Conservation (phyloP, 2,113 vertebrate species). For the Gymnocephalus cernua region DNA sequence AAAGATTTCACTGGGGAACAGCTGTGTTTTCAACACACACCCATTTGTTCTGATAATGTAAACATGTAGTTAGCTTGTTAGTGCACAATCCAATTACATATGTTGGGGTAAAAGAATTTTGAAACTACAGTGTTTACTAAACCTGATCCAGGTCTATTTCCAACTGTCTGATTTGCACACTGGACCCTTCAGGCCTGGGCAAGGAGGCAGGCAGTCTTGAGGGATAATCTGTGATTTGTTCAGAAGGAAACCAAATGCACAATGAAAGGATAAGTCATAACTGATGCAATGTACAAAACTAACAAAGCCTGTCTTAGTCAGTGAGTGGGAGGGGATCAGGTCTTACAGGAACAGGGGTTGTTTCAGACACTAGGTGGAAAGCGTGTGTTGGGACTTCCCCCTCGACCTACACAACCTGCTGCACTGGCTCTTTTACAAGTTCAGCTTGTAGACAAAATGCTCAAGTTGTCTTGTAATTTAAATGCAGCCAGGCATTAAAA, state of each 20-base stretch:
- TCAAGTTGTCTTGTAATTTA: constrained; percentile 64
- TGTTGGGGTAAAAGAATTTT: not conserved
- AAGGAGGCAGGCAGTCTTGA: constrained; percentile 49
- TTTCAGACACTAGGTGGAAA: constrained; percentile 54
- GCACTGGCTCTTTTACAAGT: constrained; percentile 66
- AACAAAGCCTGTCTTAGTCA: constrained; percentile 79
- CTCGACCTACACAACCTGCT: constrained; percentile 77
- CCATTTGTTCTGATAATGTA: constrained; percentile 54
- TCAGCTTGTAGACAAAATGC: constrained; percentile 15
- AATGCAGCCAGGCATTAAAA: constrained; percentile 28
- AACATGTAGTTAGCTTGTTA: constrained; percentile 32
- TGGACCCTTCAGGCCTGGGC: constrained; percentile 21
- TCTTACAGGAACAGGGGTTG: constrained; percentile 80
- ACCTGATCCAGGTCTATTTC: not conserved
- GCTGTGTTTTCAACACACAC: constrained; percentile 64
- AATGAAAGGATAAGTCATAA: constrained; percentile 78
- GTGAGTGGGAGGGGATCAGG: constrained; percentile 78
- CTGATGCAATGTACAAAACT: constrained; percentile 74
- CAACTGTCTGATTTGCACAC: constrained; percentile 1
- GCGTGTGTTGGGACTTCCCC: constrained; percentile 58
- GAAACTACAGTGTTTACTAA: constrained; percentile 8
- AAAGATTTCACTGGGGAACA: constrained; percentile 61
- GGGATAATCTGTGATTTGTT: constrained; percentile 71
- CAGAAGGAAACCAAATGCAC: constrained; percentile 63
- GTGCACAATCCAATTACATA: constrained; percentile 21